Base-by-base conservation (phyloP, 2,797 vertebrate species). In the Thamnophis elegans region DNA sequence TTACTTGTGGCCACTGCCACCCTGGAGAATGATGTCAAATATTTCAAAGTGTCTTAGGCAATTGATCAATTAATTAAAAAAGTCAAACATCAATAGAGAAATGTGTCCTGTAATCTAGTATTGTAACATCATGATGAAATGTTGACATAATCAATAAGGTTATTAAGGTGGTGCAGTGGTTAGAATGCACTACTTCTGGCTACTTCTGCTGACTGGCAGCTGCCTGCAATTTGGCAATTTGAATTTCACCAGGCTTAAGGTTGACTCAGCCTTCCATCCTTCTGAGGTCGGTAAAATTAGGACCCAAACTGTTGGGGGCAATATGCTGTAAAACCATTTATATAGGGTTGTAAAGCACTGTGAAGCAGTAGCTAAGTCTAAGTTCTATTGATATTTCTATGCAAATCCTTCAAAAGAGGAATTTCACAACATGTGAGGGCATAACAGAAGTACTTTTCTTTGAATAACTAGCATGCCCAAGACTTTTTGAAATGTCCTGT, bases 51-150 rank as follows among this genome's bases (percentile, higher is more conserved):
- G 32, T 88, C 68, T 36, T 82, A 22, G 25, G 32, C 56, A 32
- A 51, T 65, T 78, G 36, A 9, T 88, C 9, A 65, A 36, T 92
- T 88, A 90, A 92, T 90, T 85, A n/a, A 90, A 90, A 90, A 89
- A 85, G 36, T 26, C 51, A 68, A 58, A 16, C 54, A n/a, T 13
- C 58, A 58, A 58, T 25, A 47, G 20, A 55, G 59, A 87, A 32
- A 54, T 54, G 1, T 90, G 58, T 91, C n/a, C 5, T 53, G n/a
- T 87, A 73, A 54, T 22, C 20, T 86, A 25, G 0, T n/a, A 59
- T 53, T n/a, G 0, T n/a, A 59, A 9, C n/a, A n/a, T 14, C 87
- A 36, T 14, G 12, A 36, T 85, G 56, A 14, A 62, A 62, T 26
- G 5, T 26, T 85, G 8, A 62, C 11, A 68, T 54, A 88, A 90